These are phyloP conservation scores for Hylaeus anthracinus DNA, from an alignment of 1,140 invertebrate genomes.

Conservation along the genomic window DNA sequence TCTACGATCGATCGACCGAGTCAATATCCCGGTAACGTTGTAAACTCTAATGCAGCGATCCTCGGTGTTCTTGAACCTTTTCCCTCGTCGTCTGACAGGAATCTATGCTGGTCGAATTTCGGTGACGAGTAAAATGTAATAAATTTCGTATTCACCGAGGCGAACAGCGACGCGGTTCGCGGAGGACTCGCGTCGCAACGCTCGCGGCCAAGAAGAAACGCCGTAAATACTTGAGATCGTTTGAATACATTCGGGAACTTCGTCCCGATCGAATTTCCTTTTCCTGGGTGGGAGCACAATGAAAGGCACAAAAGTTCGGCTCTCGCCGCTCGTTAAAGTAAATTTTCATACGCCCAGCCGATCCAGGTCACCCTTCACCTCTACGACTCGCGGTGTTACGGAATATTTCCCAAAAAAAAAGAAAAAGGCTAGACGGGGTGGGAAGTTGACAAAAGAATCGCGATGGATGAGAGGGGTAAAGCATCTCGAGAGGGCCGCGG, in stretches of 20 bases:
- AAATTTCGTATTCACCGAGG: conserved; percentile 42
- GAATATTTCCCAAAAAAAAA: conserved; percentile 25
- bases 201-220: conserved; percentile 1
- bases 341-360: conserved; percentile 37
- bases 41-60: background rate
- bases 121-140: conserved; percentile 13
- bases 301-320: conserved; percentile 40
- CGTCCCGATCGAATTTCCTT: conserved; percentile 40
- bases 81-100: background rate
- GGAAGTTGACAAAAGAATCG: conserved; percentile 31
- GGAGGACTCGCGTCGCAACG: background rate
- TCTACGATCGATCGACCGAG: conserved; percentile 21
- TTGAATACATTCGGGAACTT: conserved; percentile 11
- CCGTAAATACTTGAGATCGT: conserved; percentile 40
- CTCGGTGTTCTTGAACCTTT: background rate
- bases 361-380: conserved; percentile 40
- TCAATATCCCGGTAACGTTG: conserved; percentile 37
- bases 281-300: background rate
- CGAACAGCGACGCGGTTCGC: background rate
- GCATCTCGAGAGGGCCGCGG: conserved; percentile 32
- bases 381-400: background rate
- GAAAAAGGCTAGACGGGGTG: background rate
- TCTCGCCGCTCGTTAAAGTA: conserved; percentile 50
- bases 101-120: conserved; percentile 6
- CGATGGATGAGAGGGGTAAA: conserved; percentile 14